Percentiles rank a stretch among this genome's conserved stretches.
These are phyloP conservation scores for Eciton burchellii DNA, from an alignment of 1,140 invertebrate species.

Conservation along the genomic window DNA sequence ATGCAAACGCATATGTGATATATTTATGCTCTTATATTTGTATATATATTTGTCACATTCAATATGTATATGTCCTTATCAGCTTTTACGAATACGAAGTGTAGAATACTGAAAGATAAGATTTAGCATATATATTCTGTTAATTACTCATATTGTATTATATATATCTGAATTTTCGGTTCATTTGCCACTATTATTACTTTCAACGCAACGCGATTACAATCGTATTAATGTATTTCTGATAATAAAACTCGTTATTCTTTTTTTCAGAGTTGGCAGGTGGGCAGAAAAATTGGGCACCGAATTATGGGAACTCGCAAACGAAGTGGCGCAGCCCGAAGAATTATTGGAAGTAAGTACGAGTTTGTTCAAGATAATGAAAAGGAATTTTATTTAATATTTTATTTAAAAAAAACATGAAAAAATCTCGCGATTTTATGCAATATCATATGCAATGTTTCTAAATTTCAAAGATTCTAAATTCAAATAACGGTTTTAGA, in stretches of 20 bases:
- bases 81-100: not conserved
- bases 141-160: not conserved
- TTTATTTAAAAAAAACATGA: not conserved
- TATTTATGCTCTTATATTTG: too few species aligned
- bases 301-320: conserved; percentile 88
- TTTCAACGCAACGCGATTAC: not conserved
- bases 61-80: too few species aligned
- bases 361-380: conserved; percentile 14
- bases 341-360: conserved; percentile 87
- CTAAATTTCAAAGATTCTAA: too few species aligned
- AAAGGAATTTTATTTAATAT: too few species aligned
- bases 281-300: conserved; percentile 88
- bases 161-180: not conserved
- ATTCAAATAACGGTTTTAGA: too few species aligned
- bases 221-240: not conserved
- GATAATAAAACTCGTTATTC: not conserved
- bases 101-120: not conserved
- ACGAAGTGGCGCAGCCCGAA: conserved; percentile 87
- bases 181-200: not conserved
- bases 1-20: too few species aligned
- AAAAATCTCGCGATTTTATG: not conserved
- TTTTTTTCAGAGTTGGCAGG: conserved; percentile 85
- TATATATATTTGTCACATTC: too few species aligned
- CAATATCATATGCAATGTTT: too few species aligned
- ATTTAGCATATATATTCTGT: not conserved